phyloP scores from a whole-genome alignment of 1,140 invertebrate species.

The Drosophila melanogaster region DNA sequence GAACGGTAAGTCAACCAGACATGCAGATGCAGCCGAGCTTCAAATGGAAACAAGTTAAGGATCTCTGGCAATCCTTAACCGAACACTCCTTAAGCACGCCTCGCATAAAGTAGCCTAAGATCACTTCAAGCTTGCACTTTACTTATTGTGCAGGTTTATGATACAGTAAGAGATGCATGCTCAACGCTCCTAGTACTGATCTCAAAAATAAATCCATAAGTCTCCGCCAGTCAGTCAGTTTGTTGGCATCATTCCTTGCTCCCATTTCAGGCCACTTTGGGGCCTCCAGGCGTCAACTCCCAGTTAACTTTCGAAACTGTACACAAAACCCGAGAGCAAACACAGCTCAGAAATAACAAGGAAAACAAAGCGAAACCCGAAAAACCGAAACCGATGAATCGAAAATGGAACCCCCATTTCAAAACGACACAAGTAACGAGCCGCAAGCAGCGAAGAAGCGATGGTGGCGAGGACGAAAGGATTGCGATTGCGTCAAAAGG shows the following conservation, averaged over 20 bases:
- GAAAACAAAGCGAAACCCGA: constrained; percentile 50
- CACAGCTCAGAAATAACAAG: constrained; percentile 28
- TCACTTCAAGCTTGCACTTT: neutral
- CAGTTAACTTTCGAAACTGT: constrained; percentile 50
- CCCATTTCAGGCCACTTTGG: constrained; percentile 14
- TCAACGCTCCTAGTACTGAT: neutral
- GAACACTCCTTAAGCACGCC: neutral
- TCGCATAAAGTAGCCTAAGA: neutral
- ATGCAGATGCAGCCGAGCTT: constrained; percentile 12
- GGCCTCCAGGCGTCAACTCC: constrained; percentile 1
- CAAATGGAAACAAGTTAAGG: constrained; percentile 1
- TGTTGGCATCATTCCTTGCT: constrained; percentile 15
- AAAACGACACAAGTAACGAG: constrained; percentile 51
- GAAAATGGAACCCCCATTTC: constrained; percentile 35
- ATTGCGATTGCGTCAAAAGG: constrained; percentile 64
- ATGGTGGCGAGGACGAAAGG: constrained; percentile 77
- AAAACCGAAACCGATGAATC: constrained; percentile 6
- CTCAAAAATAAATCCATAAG: neutral
- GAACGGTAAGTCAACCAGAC: neutral
- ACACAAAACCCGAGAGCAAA: constrained; percentile 38
- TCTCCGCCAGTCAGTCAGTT: neutral
- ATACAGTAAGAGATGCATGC: too few species aligned
- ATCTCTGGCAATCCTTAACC: constrained; percentile 4
- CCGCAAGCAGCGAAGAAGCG: constrained; percentile 13
- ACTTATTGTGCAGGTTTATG: too few species aligned